A percentile compares a stretch with the other conserved stretches of the same genome.
These are phyloP conservation scores for Bettongia penicillata DNA, from an alignment of 2,113 vertebrate genomes.

Conservation along the genomic window DNA sequence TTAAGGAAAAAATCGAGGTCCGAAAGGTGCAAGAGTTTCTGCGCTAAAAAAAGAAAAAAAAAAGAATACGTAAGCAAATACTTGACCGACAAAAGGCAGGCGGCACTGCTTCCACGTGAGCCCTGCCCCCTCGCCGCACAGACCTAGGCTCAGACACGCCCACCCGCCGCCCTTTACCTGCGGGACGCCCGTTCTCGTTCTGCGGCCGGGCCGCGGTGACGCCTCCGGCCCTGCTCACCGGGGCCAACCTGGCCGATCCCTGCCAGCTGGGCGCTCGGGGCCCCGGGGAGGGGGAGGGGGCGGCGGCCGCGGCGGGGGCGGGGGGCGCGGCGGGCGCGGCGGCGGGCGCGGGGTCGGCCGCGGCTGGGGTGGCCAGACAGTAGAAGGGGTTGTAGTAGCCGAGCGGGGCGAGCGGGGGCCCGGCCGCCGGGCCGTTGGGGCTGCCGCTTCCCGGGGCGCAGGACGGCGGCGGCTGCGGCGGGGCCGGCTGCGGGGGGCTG, in stretches of 20 bases:
- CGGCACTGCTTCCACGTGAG: not conserved
- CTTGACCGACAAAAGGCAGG: not conserved
- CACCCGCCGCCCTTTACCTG: slow-evolving; percentile 74
- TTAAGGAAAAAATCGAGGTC: not conserved
- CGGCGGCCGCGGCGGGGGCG: not conserved
- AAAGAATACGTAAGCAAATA: not conserved
- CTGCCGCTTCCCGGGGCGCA: slow-evolving; percentile 73
- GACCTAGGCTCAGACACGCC: not conserved
- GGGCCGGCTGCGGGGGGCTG: slow-evolving; percentile 30
- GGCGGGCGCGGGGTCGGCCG: not conserved
- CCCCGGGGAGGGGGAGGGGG: slow-evolving; percentile 19
- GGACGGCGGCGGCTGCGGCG: not conserved
- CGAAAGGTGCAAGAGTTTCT: not conserved
- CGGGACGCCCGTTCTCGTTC: slow-evolving; percentile 77
- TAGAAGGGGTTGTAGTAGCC: slow-evolving; percentile 75
- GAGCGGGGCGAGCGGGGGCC: slow-evolving; percentile 51
- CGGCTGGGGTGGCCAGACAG: slow-evolving; percentile 56
- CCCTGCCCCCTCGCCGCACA: no score
- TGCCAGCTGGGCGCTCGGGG: slow-evolving; percentile 42
- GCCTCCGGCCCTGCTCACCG: slow-evolving; percentile 59
- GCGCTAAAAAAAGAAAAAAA: not conserved
- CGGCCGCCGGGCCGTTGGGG: slow-evolving; percentile 56
- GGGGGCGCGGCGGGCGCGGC: slow-evolving; percentile 11
- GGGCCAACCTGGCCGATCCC: not conserved
- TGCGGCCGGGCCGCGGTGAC: slow-evolving; percentile 57